phyloP scores from a whole-genome alignment of 1,140 invertebrate species.

The Zaprionus lachaisei region DNA sequence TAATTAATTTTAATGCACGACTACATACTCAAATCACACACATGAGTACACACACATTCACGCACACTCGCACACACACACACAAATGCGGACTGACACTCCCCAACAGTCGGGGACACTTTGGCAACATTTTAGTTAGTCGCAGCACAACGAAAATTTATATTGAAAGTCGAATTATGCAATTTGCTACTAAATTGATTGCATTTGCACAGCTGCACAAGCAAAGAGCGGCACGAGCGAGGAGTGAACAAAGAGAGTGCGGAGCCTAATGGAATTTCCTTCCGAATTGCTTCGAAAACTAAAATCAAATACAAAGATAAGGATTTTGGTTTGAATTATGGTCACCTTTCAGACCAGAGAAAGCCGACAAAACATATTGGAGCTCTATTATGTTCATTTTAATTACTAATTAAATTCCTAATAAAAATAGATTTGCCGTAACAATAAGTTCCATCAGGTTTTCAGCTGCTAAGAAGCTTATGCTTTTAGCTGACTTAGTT shows the following conservation, averaged over 20 bases:
- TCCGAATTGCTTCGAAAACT: conserved; percentile 33
- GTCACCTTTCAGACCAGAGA: too few species aligned
- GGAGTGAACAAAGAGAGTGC: background rate
- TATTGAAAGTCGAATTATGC: conserved; percentile 83
- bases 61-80: conserved; percentile 5
- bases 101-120: conserved; percentile 62
- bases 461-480: too few species aligned
- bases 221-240: background rate
- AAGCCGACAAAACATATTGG: background rate
- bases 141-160: conserved; percentile 73
- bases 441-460: too few species aligned
- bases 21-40: conserved; percentile 60
- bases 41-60: conserved; percentile 24
- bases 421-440: too few species aligned
- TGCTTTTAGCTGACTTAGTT: too few species aligned
- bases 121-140: conserved; percentile 79
- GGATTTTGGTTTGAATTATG: background rate
- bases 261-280: conserved; percentile 54
- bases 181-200: conserved; percentile 83
- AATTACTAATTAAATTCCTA: too few species aligned
- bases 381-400: too few species aligned
- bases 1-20: conserved; percentile 85
- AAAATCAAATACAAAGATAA: conserved; percentile 2
- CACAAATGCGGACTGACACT: background rate
- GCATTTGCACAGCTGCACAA: conserved; percentile 71